These are phyloP conservation scores for Gila robusta DNA, from an alignment of 2,797 vertebrate species.

Conservation along the genomic window DNA sequence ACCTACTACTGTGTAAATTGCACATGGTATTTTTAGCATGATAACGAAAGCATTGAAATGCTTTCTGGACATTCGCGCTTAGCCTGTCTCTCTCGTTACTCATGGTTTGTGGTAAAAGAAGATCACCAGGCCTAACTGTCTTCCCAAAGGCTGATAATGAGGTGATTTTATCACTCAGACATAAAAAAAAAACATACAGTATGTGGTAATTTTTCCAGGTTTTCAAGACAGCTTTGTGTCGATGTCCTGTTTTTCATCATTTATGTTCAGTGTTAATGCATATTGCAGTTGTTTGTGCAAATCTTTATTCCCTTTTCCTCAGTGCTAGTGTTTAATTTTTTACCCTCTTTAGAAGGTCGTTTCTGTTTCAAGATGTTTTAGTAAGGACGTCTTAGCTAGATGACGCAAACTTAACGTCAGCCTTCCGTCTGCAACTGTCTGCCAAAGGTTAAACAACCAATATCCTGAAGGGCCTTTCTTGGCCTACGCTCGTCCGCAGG, in stretches of 20 bases:
- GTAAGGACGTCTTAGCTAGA: neutral
- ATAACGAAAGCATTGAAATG: neutral
- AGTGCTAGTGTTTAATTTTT: neutral
- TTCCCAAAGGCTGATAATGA: neutral
- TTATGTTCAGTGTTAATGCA: neutral
- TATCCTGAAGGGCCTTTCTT: constrained; percentile 63
- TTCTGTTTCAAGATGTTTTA: neutral
- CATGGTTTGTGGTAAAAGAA: neutral
- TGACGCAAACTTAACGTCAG: neutral
- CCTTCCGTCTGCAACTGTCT: constrained; percentile 56
- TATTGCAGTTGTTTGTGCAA: neutral
- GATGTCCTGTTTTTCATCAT: neutral
- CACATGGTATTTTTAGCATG: constrained; percentile 21
- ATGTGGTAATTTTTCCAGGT: neutral
- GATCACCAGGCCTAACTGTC: neutral
- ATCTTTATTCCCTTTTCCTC: neutral
- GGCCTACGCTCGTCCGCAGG: constrained; percentile 47
- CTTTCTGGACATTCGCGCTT: neutral
- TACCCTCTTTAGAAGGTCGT: constrained; percentile 5
- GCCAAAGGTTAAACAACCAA: constrained; percentile 71
- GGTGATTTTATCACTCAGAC: neutral
- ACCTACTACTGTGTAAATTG: constrained; percentile 3
- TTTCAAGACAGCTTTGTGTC: neutral
- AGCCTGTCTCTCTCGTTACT: neutral
- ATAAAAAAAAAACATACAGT: neutral